Conservation (phyloP, 2,888 invertebrate genomes). For the Agrotis ipsilon region DNA sequence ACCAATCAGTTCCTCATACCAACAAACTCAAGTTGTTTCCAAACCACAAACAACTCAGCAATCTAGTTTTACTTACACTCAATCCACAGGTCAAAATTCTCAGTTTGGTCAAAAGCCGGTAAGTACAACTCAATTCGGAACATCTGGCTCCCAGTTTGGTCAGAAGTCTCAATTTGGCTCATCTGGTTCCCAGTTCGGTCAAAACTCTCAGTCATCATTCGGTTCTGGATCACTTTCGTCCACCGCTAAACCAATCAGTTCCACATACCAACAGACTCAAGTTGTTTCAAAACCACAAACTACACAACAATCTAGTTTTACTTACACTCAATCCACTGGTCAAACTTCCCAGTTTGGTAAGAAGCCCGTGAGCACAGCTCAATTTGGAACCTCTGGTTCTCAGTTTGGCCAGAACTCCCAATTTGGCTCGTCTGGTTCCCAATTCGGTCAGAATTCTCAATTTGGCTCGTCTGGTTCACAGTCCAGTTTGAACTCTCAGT, state of each 20-base stretch:
- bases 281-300: constrained; percentile 13
- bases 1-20: constrained; percentile 2
- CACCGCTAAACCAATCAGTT: neutral
- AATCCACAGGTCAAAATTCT: constrained; percentile 19
- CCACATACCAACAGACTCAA: constrained; percentile 5
- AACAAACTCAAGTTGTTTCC: constrained; percentile 7
- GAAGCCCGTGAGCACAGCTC: constrained; percentile 18
- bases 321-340: constrained; percentile 10
- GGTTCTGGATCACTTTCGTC: neutral
- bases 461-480: too few species aligned
- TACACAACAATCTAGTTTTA: constrained; percentile 8
- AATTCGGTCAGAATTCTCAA: constrained; percentile 17
- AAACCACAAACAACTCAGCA: constrained; percentile 13
- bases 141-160: constrained; percentile 11
- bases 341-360: constrained; percentile 29
- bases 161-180: too few species aligned
- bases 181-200: constrained; percentile 16
- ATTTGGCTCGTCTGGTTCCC: neutral
- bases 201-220: constrained; percentile 2
- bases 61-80: constrained; percentile 21
- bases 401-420: neutral
- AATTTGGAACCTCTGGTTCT: constrained; percentile 6
- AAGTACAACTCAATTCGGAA: neutral
- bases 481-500: too few species aligned
- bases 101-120: constrained; percentile 19